phyloP scores from a whole-genome alignment of 2,888 invertebrate genomes.

The Willowsia nigromaculata region DNA sequence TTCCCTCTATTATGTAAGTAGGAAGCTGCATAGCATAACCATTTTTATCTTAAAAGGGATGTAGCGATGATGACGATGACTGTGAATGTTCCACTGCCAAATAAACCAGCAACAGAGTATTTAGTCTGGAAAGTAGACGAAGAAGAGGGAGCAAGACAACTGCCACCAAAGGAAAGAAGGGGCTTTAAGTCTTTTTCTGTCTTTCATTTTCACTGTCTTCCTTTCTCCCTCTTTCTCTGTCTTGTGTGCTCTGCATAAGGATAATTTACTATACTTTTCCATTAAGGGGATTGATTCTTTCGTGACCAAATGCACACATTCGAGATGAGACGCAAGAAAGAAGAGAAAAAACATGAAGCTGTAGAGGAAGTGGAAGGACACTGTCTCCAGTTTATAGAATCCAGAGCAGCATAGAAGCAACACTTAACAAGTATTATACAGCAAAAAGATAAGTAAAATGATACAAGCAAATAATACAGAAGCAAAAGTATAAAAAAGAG shows the following conservation, averaged over 20 bases:
- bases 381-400: slow-evolving; percentile 5
- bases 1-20: not conserved
- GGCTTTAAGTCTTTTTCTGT: slow-evolving; percentile 64
- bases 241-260: slow-evolving; percentile 68
- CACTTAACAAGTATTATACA: not conserved
- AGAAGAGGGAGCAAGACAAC: not conserved
- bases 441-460: slow-evolving; percentile 40
- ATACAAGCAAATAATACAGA: slow-evolving; percentile 27
- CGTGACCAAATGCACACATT: slow-evolving; percentile 76
- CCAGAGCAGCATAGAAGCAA: not conserved
- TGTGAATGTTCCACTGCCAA: slow-evolving; percentile 3
- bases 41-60: slow-evolving; percentile 6
- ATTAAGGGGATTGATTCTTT: slow-evolving; percentile 79
- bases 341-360: slow-evolving; percentile 13
- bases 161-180: not conserved
- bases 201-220: slow-evolving; percentile 64
- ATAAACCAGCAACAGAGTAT: not conserved
- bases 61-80: not conserved
- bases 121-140: not conserved
- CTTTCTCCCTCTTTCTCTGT: slow-evolving; percentile 2
- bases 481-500: slow-evolving; percentile 26
- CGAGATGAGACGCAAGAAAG: slow-evolving; percentile 42
- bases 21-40: not conserved
- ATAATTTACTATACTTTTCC: slow-evolving; percentile 79
- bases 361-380: not conserved